phyloP scores from a whole-genome alignment of 2,888 invertebrate genomes.

The Mystacides longicornis region DNA sequence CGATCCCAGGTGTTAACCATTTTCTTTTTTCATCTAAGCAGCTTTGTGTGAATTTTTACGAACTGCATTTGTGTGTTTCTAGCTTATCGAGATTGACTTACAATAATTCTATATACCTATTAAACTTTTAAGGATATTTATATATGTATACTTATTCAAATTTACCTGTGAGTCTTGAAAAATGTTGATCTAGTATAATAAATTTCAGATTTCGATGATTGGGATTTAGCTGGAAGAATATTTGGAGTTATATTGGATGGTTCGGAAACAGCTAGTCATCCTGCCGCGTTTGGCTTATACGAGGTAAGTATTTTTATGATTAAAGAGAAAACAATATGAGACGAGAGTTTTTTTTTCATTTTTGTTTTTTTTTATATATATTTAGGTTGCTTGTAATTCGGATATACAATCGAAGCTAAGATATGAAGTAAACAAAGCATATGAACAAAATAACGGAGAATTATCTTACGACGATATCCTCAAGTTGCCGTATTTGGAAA shows the following conservation, averaged over 20 bases:
- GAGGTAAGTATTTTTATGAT: constrained; percentile 4
- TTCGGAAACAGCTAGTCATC: constrained; percentile 10
- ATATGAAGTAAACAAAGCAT: constrained; percentile 3
- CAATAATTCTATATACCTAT: too few relatives aligned
- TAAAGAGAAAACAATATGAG: background rate
- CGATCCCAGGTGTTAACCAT: too few relatives aligned
- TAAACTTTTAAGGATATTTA: too few relatives aligned
- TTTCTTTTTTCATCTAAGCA: too few relatives aligned
- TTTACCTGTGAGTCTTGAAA: too few relatives aligned
- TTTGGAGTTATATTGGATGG: constrained; percentile 12
- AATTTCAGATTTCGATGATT: background rate
- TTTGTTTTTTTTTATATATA: background rate
- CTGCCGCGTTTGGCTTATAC: constrained; percentile 4
- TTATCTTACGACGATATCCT: constrained; percentile 4
- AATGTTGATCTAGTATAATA: too few relatives aligned
- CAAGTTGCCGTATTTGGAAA: constrained; percentile 10
- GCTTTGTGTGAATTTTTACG: too few relatives aligned
- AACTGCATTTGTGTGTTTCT: too few relatives aligned
- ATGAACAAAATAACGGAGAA: background rate
- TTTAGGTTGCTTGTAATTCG: constrained; percentile 10
- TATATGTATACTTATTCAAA: too few relatives aligned
- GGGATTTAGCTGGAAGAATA: constrained; percentile 9
- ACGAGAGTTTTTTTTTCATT: background rate
- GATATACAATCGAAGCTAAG: constrained; percentile 5
- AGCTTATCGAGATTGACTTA: too few relatives aligned